Evolutionary conservation across 2,113 vertebrate species (phyloP), one percentile per base, ranked within the genome.

Genomic region (Chaenocephalus aceratus): DNA sequence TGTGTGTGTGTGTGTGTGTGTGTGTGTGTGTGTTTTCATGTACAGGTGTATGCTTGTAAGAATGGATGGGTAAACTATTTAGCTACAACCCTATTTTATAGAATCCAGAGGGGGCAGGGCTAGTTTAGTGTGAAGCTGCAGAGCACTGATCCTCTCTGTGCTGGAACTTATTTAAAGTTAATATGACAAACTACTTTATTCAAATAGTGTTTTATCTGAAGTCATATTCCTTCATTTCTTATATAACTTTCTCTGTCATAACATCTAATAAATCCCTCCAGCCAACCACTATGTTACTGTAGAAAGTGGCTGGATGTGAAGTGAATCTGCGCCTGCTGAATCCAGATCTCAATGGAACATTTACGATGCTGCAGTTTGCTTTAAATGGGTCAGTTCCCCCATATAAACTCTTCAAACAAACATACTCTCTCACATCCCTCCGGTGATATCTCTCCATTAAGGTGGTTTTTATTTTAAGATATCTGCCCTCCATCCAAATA

Each of bases 41-140:
- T 66, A 6, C 4, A 10, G 15, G 6, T 49, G 53, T 23, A 3
- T 58, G 53, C 48, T 21, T 59, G 41, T 63, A 10, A 57, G 62
- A 75, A 23, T 48, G 52, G 44, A 58, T 36, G 44, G 26, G 67
- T 41, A 36, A 67, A 59, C 54, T 49, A 52, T 23, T 14, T 18
- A 53, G 56, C 56, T 57, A 52, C 30, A 62, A 62, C 34, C 49
- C 30, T 30, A 14, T 71, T 48, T 59, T 11, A 68, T 34, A 46
- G 56, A 49, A 41, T 53, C 66, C 30, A 44, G 15, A 61, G 9
- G 11, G 36, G n/a, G 16, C 59, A 41, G 59, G 59, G 18, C 34
- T 41, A 61, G 36, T 59, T 59, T 30, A 5, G 14, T 30, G 18
- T 36, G 13, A 53, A 54, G 15, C 30, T 56, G 14, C 41, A 13